Percentiles rank a stretch among this genome's conserved stretches.
These are phyloP conservation scores for Myotis lucifugus DNA, from an alignment of 2,113 vertebrate genomes.

Conservation along the genomic window DNA sequence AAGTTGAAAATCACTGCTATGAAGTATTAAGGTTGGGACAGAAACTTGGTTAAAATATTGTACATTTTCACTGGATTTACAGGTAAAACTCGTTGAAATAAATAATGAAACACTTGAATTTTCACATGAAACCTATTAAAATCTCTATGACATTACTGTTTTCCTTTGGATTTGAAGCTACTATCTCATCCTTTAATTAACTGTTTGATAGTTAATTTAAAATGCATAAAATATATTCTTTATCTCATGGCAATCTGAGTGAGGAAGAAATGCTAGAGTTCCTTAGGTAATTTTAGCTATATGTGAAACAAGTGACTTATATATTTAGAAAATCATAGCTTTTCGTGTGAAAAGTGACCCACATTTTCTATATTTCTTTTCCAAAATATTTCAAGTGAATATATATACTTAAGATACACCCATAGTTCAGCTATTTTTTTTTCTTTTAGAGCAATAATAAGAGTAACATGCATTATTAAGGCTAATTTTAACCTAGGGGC, in stretches of 20 bases:
- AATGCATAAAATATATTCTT: neutral
- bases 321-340: neutral
- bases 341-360: neutral
- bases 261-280: neutral
- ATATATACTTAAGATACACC: neutral
- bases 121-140: neutral
- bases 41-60: neutral
- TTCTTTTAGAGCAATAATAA: neutral
- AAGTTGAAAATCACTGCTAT: neutral
- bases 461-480: neutral
- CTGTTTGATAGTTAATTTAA: neutral
- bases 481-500: neutral
- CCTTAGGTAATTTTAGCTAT: neutral
- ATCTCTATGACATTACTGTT: neutral
- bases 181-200: neutral
- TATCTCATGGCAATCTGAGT: neutral
- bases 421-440: neutral
- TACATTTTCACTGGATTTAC: neutral
- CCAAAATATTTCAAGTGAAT: neutral
- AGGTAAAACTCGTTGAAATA: neutral
- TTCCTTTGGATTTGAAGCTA: neutral
- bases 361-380: slow-evolving; percentile 1
- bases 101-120: neutral
- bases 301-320: neutral
- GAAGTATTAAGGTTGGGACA: neutral